Conservation (phyloP, 2,113 vertebrate species). For the Elephantulus edwardii region DNA sequence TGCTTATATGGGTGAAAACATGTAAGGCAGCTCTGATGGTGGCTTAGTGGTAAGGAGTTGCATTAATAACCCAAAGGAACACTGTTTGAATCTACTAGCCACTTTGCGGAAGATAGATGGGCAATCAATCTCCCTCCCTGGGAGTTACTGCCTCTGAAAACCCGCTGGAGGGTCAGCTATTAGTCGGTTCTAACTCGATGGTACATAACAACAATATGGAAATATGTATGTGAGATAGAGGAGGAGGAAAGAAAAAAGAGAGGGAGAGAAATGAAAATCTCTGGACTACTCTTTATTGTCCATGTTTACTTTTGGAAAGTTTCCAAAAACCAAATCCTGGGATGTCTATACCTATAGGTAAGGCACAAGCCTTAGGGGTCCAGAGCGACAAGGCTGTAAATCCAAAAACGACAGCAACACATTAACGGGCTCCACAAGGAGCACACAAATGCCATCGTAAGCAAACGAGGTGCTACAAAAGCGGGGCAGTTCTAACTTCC, state of each 20-base stretch:
- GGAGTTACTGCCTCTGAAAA: too few species aligned
- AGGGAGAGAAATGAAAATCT: background rate
- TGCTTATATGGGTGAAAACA: background rate
- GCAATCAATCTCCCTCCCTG: too few species aligned
- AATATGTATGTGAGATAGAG: background rate
- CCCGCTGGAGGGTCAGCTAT: too few species aligned
- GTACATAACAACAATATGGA: too few species aligned
- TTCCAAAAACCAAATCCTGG: conserved; percentile 1
- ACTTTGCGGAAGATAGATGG: too few species aligned
- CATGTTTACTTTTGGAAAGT: background rate
- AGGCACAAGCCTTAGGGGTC: background rate
- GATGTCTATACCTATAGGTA: background rate
- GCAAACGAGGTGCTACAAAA: background rate
- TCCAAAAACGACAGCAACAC: background rate
- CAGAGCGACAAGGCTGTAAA: background rate
- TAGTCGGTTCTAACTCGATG: too few species aligned
- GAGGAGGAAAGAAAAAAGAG: background rate
- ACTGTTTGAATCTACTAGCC: too few species aligned
- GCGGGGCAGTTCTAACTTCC: background rate
- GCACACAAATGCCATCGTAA: background rate
- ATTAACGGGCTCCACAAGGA: background rate
- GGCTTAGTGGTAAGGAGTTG: too few species aligned
- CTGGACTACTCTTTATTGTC: background rate
- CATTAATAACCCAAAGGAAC: too few species aligned
- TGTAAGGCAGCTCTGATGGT: too few species aligned